Evolutionary conservation across 2,888 invertebrate genomes (phyloP).

Genomic region (Ommatoiulus sabulosus): DNA sequence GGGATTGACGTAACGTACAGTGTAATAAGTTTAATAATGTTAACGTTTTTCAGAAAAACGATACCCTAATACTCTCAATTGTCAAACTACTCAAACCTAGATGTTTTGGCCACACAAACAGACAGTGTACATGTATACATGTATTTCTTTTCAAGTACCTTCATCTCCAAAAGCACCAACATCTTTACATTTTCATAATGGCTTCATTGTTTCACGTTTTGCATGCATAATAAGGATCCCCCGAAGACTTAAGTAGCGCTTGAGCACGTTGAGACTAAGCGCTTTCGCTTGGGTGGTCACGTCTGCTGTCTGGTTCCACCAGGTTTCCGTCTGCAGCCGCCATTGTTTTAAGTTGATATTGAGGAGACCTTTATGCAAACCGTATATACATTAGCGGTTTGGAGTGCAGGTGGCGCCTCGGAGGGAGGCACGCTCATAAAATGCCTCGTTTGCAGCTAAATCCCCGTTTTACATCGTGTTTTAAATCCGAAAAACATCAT

Average conservation of each 20-base stretch:
- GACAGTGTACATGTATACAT: too few species aligned
- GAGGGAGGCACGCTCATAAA: conserved; percentile 7
- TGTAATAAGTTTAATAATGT: too few species aligned
- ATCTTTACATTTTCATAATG: not conserved
- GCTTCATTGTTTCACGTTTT: not conserved
- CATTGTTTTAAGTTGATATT: not conserved
- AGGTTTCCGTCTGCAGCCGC: not conserved
- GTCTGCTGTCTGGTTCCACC: not conserved
- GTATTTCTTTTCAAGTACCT: too few species aligned
- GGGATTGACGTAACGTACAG: too few species aligned
- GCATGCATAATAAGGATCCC: not conserved
- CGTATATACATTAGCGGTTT: not conserved
- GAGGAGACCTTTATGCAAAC: not conserved
- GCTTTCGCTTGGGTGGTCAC: conserved; percentile 17
- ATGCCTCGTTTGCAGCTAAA: conserved; percentile 24
- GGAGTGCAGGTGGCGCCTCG: not conserved
- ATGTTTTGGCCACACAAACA: too few species aligned
- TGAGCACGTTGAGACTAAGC: not conserved
- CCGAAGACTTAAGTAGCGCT: not conserved
- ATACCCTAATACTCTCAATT: too few species aligned
- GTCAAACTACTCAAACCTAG: too few species aligned
- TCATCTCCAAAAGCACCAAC: too few species aligned
- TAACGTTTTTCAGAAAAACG: too few species aligned
- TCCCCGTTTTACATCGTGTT: conserved; percentile 16
- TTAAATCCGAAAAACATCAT: not conserved